These are phyloP conservation scores for Smutsia temminckii DNA, from an alignment of 2,797 vertebrate genomes.

Conservation along the genomic window DNA sequence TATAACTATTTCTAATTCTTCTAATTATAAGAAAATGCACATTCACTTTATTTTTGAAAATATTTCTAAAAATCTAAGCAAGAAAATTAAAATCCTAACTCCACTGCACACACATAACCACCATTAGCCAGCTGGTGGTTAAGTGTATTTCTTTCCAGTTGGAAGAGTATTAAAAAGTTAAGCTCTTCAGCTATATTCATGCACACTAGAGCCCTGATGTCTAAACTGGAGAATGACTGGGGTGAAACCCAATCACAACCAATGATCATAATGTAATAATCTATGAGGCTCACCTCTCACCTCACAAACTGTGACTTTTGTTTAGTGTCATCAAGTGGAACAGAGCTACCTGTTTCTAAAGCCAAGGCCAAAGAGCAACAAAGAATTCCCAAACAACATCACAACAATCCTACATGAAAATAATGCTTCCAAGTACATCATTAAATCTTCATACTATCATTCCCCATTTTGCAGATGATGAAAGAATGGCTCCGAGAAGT, in stretches of 20 bases:
- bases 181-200: not conserved
- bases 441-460: not conserved
- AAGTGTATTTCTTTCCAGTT: not conserved
- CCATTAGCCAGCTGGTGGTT: not conserved
- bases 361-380: not conserved
- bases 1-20: conserved; percentile 25
- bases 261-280: not conserved
- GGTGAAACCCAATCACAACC: not conserved
- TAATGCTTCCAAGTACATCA: not conserved
- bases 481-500: not conserved
- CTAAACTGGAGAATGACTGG: not conserved
- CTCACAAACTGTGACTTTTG: not conserved
- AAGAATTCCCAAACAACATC: not conserved
- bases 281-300: not conserved
- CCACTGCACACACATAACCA: not conserved
- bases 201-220: not conserved
- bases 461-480: not conserved
- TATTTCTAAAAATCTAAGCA: not conserved
- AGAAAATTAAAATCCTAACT: not conserved
- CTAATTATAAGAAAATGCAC: not conserved
- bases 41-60: not conserved
- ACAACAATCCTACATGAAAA: not conserved
- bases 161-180: not conserved
- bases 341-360: not conserved
- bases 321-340: not conserved